Base-by-base conservation (phyloP, 2,888 invertebrate species). In the Trichacis sp. region DNA sequence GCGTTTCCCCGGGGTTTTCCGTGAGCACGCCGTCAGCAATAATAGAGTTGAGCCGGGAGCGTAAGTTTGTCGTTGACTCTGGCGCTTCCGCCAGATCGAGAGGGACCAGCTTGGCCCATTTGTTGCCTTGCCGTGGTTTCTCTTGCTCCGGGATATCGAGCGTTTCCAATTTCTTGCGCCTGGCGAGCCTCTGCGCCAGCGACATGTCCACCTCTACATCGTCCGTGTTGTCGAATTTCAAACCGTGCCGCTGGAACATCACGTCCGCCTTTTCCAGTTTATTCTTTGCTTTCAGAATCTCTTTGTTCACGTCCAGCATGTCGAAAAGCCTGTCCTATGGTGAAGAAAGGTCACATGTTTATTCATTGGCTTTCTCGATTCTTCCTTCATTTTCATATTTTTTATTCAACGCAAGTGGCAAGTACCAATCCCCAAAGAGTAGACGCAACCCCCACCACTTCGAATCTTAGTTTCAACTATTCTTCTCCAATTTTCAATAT, bases 281-380 rank as follows among this genome's bases (percentile, higher is more conserved):
- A 2, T 17, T 69, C 54, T 74, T 80, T 0, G 84, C 84, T 45
- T 77, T 79, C 46, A 80, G 77, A 11, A 84, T 84, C 50, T 84
- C 84, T 0, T 81, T 80, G 24, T 76, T 77, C 38, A 84, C 70
- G 57, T 84, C 81, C n/a, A 81, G 78, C 75, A 81, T 79, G 50
- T 84, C 83, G 63, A 84, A 84, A 52, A 84, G 74, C 52, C 80
- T 81, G 55, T 84, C 83, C 82, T 82, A 42, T 33, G 33, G 33
- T 11, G n/a, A 33, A 33, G n/a, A 24, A n/a, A n/a, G n/a, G n/a
- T n/a, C n/a, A n/a, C n/a, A n/a, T n/a, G n/a, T n/a, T n/a, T n/a
- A n/a, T n/a, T n/a, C n/a, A n/a, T n/a, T n/a, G n/a, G n/a, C n/a
- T n/a, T n/a, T n/a, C n/a, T n/a, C n/a, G n/a, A n/a, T n/a, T n/a